Base-by-base conservation (phyloP, 2,113 vertebrate species). In the Morone saxatilis region DNA sequence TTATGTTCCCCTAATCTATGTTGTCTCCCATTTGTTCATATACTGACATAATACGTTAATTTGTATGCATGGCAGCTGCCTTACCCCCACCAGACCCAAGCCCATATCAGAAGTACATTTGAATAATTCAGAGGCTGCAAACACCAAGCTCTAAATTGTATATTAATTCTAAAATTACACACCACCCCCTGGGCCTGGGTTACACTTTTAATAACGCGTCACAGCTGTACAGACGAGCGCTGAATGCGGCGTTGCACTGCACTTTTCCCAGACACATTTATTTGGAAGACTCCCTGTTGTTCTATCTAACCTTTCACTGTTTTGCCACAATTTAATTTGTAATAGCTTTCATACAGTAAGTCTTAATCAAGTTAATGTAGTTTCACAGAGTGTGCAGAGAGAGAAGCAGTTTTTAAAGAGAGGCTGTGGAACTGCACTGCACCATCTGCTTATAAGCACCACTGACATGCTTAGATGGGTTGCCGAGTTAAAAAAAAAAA, bases 91-190 rank as follows among this genome's bases (percentile, higher is more conserved):
- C 86, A 89, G 85, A 85, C 76, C 70, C 65, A 0, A 78, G 77
- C 84, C 71, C 77, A 81, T 70, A 80, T 79, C 88, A 80, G 80
- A 72, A 59, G 83, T 75, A 74, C 67, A 88, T 94, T 83, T 94
- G 78, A 94, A 94, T 93, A 91, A 94, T 94, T 94, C 88, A 93
- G 76, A 73, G 77, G 83, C 76, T 82, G 91, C 86, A 93, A 92
- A 93, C 91, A 90, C 85, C 78, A 38, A 82, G 76, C 84, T 88
- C 87, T 93, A 94, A 95, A 95, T 88, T 93, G 90, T 91, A 91
- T 92, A 92, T 94, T 94, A 91, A 95, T 94, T 93, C 89, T 91
- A 89, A 91, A 94, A 93, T 92, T 84, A 93, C 86, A 86, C 87
- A 77, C 75, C 76, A 56, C 81, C 86, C 88, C 86, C 82, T 66